Evolutionary conservation across 2,113 vertebrate genomes (phyloP), one percentile per base, ranked within the genome.

Genomic region (Hippopotamus amphibius): DNA sequence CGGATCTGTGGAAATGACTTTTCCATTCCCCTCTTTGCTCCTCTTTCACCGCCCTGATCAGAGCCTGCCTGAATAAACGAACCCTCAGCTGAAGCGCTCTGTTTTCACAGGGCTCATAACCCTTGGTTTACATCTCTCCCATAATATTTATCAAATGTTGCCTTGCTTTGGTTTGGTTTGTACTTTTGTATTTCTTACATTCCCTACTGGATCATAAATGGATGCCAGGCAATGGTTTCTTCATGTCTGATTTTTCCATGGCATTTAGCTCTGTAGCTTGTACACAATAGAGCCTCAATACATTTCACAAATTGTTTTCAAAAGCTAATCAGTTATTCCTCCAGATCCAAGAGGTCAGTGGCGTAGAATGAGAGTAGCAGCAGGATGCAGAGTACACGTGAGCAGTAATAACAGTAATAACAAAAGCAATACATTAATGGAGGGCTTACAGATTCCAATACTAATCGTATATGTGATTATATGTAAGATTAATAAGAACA

Each of bases 261-360:
- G 9, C 55, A 79, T 93, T 96, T 95, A 41, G 28, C 37, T 61
- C 77, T 93, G 5, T 85, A 63, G 30, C 1, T 77, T 57, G 22
- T 37, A 76, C 8, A 43, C 17, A 89, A 16, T 10, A 83, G 41
- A 93, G 43, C n/a, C 63, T 92, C 50, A 53, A 57, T 87, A 17
- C 17, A 65, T 74, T 92, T 83, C 26, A 92, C 92, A 87, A 59
- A 65, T 59, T 65, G 53, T 89, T 95, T 89, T 93, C 46, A 95
- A 93, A 90, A 80, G 9, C 12, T 41, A 57, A 65, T 57, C 86
- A 55, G 57, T 93, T 72, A 90, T 84, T 87, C 97, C 50, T 93
- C 30, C 5, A 83, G 83, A 74, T 68, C 43, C 82, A 59, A 41
- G 57, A 22, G 85, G 53, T 11, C 83, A 43, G 12, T 30, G 37